Conservation (phyloP, 2,113 vertebrate species). For the Burhinus bistriatus region DNA sequence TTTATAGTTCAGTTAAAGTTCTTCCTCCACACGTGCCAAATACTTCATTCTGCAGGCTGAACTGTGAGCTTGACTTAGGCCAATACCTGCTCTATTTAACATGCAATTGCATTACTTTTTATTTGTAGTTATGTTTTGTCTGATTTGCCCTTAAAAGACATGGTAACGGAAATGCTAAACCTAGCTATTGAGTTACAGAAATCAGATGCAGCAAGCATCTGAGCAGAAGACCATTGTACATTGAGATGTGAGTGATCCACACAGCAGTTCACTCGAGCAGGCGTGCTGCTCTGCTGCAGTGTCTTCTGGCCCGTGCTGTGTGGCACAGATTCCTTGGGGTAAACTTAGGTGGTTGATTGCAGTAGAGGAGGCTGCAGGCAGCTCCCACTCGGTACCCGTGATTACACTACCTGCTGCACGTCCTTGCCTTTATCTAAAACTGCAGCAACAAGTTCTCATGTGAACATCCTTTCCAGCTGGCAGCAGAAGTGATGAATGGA, state of each 20-base stretch:
- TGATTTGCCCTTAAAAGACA: background rate
- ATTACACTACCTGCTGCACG: background rate
- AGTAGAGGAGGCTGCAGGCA: too few species aligned
- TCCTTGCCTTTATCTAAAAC: background rate
- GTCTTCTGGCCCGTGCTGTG: background rate
- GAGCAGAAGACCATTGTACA: background rate
- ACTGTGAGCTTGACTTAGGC: background rate
- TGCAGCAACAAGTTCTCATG: background rate
- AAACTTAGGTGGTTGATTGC: too few species aligned
- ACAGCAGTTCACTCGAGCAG: background rate
- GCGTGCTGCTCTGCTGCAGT: fast-evolving
- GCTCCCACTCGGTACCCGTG: too few species aligned
- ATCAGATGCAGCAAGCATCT: background rate
- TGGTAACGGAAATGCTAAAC: background rate
- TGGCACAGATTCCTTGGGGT: too few species aligned
- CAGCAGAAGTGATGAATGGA: background rate
- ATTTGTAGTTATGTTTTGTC: background rate
- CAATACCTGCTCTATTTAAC: background rate
- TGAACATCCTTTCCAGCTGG: background rate
- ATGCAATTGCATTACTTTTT: background rate
- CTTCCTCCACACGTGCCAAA: background rate
- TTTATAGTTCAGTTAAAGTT: constrained; percentile 25
- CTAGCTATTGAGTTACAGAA: background rate
- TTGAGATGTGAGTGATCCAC: background rate
- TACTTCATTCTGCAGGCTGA: background rate